phyloP scores from a whole-genome alignment of 2,113 vertebrate species.

The Cricetomys ansorgei region DNA sequence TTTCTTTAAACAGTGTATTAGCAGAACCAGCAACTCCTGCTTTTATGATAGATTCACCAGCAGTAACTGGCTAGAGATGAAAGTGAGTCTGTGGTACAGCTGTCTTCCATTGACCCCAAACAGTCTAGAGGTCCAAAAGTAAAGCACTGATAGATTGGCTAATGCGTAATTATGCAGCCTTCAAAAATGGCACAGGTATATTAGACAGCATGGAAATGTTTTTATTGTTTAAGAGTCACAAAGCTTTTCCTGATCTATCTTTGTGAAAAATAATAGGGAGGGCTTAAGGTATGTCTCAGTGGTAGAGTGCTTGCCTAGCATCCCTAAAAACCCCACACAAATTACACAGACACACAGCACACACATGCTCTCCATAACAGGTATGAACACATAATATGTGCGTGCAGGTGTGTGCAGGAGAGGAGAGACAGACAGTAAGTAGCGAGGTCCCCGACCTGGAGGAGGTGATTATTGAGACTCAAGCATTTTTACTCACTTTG shows the following conservation, averaged over 20 bases:
- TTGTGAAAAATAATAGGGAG: background rate
- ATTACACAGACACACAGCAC: background rate
- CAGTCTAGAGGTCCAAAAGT: background rate
- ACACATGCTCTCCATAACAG: background rate
- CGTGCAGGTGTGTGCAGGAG: background rate
- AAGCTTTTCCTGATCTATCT: constrained; percentile 19
- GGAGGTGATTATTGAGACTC: background rate
- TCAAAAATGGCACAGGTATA: background rate
- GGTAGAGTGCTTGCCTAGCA: background rate
- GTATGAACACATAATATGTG: background rate
- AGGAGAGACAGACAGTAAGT: background rate
- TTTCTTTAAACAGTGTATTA: background rate
- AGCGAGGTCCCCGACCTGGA: background rate
- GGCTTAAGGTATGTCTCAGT: too few species aligned
- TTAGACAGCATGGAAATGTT: background rate
- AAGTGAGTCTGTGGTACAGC: background rate
- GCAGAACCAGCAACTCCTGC: background rate
- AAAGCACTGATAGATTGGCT: background rate
- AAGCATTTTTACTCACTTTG: background rate
- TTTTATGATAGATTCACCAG: background rate
- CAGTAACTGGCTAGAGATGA: background rate
- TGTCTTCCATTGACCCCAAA: background rate
- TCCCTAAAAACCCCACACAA: background rate
- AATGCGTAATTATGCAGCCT: background rate
- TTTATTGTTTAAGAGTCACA: background rate